These are phyloP conservation scores for Rostratula benghalensis DNA, from an alignment of 2,113 vertebrate species.

Conservation along the genomic window DNA sequence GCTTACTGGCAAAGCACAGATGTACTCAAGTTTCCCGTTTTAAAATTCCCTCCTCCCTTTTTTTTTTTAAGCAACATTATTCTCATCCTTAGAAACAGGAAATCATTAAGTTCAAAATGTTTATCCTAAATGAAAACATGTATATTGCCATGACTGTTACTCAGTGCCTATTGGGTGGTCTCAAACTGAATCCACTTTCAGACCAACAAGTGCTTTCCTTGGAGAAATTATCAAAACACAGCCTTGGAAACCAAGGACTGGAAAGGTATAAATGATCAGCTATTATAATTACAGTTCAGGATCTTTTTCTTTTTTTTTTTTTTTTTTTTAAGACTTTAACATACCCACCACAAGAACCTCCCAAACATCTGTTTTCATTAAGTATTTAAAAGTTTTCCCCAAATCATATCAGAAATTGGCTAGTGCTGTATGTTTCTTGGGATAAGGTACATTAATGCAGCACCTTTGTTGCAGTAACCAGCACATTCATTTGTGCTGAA, in stretches of 20 bases:
- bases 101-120: slow-evolving; percentile 50
- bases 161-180: slow-evolving; percentile 53
- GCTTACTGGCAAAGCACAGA: not conserved
- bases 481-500: not conserved
- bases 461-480: not conserved
- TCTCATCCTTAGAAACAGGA: slow-evolving; percentile 56
- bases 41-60: not conserved
- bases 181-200: slow-evolving; percentile 12
- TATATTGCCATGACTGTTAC: not conserved
- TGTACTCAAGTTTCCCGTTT: not conserved
- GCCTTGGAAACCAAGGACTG: not conserved
- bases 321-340: not conserved
- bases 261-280: slow-evolving; percentile 16
- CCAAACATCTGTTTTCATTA: slow-evolving; percentile 44
- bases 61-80: not conserved
- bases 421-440: not conserved
- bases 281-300: not conserved
- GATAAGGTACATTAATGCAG: not conserved
- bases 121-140: slow-evolving; percentile 56
- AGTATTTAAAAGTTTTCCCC: slow-evolving; percentile 32
- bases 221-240: slow-evolving; percentile 14
- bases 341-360: not conserved
- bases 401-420: not conserved
- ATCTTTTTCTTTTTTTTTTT: not conserved
- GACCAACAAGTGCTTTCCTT: slow-evolving; percentile 14